Conservation (phyloP, 2,888 invertebrate genomes). For the Drosophila acutilabella region DNA sequence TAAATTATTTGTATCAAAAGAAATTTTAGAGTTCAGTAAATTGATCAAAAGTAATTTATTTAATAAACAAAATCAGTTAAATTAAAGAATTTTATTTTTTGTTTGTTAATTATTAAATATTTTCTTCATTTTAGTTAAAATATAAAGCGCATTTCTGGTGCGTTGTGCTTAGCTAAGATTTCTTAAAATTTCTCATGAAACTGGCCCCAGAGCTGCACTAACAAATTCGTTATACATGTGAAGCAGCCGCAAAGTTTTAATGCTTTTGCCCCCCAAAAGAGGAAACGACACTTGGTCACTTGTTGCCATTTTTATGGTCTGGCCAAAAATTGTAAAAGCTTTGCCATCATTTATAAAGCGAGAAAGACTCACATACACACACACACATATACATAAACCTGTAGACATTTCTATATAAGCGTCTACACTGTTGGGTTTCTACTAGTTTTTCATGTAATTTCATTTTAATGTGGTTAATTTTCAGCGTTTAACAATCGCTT, state of each 20-base stretch:
- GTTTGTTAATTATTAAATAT: background rate
- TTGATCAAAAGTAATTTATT: too few species aligned
- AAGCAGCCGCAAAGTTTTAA: constrained; percentile 57
- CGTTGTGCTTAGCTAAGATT: background rate
- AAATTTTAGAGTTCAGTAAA: too few species aligned
- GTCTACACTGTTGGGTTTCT: constrained; percentile 13
- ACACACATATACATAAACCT: background rate
- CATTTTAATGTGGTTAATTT: constrained; percentile 32
- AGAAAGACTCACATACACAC: background rate
- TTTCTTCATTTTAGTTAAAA: background rate
- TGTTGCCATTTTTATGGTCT: constrained; percentile 57
- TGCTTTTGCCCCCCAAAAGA: constrained; percentile 34
- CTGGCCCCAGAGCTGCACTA: constrained; percentile 24
- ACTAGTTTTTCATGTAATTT: constrained; percentile 28
- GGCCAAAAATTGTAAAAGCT: constrained; percentile 25
- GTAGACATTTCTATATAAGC: constrained; percentile 1
- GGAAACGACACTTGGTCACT: constrained; percentile 52
- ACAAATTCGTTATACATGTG: constrained; percentile 52
- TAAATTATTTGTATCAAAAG: too few species aligned
- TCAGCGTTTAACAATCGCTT: constrained; percentile 38
- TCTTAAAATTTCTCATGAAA: constrained; percentile 26
- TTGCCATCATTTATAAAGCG: constrained; percentile 30
- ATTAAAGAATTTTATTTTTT: too few species aligned
- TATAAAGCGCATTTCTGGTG: constrained; percentile 22
- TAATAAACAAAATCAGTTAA: too few species aligned